These are phyloP conservation scores for Octodonta nipae DNA, from an alignment of 2,888 invertebrate genomes.

Conservation along the genomic window DNA sequence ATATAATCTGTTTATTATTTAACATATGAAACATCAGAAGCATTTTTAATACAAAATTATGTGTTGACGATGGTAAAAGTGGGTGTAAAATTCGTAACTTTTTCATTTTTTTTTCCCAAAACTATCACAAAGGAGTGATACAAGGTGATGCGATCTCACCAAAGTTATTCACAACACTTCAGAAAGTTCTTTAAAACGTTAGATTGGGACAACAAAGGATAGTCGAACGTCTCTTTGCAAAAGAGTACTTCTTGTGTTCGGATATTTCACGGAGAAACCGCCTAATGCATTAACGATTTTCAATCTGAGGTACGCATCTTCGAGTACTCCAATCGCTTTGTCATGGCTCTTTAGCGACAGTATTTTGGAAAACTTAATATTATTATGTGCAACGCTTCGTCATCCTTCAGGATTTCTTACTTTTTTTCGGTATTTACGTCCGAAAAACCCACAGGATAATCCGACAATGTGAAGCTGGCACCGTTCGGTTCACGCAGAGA, in stretches of 20 bases:
- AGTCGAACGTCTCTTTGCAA: conserved; percentile 78
- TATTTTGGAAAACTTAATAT: conserved; percentile 78
- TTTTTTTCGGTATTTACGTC: conserved; percentile 58
- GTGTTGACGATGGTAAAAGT: no score
- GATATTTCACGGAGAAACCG: conserved; percentile 46
- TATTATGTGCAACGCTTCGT: conserved; percentile 40
- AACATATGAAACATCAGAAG: no score
- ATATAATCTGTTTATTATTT: no score
- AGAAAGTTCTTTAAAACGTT: no score
- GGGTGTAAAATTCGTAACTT: no score
- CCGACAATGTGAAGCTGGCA: conserved; percentile 26
- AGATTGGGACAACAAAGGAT: no score
- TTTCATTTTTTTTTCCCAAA: no score
- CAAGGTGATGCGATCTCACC: no score
- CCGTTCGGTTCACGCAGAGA: conserved; percentile 18
- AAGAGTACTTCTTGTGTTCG: conserved; percentile 67
- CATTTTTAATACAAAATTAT: no score
- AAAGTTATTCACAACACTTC: no score
- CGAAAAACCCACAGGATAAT: conserved; percentile 48
- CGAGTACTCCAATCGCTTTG: conserved; percentile 59
- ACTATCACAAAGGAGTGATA: no score
- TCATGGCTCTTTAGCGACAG: conserved; percentile 66
- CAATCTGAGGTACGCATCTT: conserved; percentile 56
- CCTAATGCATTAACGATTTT: conserved; percentile 68
- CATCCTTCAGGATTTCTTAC: conserved; percentile 10